A percentile compares a stretch with the other conserved stretches of the same genome.
phyloP scores from a whole-genome alignment of 2,797 vertebrate genomes.

The Brachyalestes nurse region DNA sequence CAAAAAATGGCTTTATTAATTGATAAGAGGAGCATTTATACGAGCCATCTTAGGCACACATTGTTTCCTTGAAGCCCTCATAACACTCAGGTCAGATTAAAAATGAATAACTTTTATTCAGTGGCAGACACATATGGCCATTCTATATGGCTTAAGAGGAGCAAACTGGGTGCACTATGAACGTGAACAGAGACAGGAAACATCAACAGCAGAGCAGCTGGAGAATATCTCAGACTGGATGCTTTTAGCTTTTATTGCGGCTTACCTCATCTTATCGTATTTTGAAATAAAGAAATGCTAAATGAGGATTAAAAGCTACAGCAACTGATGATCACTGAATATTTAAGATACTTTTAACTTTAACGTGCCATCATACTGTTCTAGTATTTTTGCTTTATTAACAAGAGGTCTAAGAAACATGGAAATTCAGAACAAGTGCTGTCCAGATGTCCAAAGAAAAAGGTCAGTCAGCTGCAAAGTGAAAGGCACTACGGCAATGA shows the following conservation, averaged over 20 bases:
- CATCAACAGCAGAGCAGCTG: not conserved
- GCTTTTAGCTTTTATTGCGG: not conserved
- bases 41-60: slow-evolving; percentile 43
- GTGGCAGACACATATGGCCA: slow-evolving; percentile 15
- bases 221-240: not conserved
- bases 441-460: slow-evolving; percentile 40
- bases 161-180: not conserved
- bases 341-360: slow-evolving; percentile 27
- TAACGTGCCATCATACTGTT: slow-evolving; percentile 26
- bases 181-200: not conserved
- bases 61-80: slow-evolving; percentile 45
- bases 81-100: slow-evolving; percentile 63
- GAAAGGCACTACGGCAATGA: slow-evolving; percentile 4
- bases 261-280: no score
- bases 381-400: not conserved
- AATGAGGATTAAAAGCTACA: not conserved
- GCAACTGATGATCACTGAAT: not conserved
- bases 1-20: slow-evolving; percentile 65
- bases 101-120: slow-evolving; percentile 63
- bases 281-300: not conserved
- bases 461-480: slow-evolving; percentile 37
- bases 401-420: no score
- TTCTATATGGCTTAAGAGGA: slow-evolving; percentile 23
- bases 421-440: not conserved
- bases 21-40: slow-evolving; percentile 57